phyloP scores from a whole-genome alignment of 1,140 invertebrate genomes.

The Pseudachorutes palmiensis region DNA sequence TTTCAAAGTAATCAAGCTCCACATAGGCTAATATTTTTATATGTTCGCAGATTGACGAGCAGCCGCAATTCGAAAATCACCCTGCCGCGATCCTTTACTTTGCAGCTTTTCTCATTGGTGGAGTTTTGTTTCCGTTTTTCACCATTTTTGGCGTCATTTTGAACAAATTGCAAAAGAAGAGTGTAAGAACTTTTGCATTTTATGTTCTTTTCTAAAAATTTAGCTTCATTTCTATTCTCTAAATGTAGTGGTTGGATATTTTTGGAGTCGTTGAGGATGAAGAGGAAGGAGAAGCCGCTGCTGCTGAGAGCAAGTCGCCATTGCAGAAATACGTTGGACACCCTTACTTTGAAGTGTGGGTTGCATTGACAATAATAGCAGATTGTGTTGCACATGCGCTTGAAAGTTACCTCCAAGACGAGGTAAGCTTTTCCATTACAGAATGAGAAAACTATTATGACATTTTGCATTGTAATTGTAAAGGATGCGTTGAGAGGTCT shows the following conservation, averaged over 20 bases:
- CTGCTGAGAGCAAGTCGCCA: background rate
- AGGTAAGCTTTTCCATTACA: too few relatives aligned
- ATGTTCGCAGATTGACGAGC: background rate
- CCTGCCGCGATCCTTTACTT: background rate
- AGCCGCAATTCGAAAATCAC: background rate
- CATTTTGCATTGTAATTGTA: background rate
- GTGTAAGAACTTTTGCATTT: background rate
- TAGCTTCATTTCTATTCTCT: background rate
- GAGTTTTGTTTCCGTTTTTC: conserved; percentile 6
- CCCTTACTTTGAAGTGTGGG: background rate
- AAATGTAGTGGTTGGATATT: background rate
- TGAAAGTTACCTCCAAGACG: background rate
- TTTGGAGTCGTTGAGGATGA: background rate
- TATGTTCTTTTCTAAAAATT: background rate
- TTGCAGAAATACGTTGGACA: background rate
- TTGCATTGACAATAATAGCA: background rate
- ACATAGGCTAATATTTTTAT: background rate
- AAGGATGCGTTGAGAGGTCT: background rate
- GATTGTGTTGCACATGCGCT: background rate
- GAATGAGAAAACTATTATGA: too few relatives aligned
- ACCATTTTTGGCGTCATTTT: background rate
- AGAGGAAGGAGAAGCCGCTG: background rate
- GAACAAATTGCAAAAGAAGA: background rate
- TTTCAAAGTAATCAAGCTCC: background rate
- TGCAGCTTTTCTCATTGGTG: background rate